Evolutionary conservation across 2,888 invertebrate genomes (phyloP), one percentile per base, ranked within the genome.

Genomic region (Macroteleia sp.): DNA sequence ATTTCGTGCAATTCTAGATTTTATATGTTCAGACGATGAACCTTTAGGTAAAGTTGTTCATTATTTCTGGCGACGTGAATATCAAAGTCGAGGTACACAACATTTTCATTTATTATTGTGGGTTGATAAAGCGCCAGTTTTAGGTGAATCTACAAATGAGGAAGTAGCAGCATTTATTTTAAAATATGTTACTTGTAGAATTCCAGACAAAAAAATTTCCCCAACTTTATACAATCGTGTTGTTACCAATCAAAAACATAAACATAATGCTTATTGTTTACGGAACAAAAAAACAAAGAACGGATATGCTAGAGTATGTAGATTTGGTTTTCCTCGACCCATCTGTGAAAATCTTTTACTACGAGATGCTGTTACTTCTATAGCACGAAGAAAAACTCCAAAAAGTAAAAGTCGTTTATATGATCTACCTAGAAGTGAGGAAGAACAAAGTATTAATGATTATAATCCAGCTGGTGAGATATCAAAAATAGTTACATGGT

Each of bases 101-200:
- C 52, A 52, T 20, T 36, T 82, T 57, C 82, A 86, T 75, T 48
- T 82, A 6, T 67, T 88, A 54, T 74, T 88, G 52, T 88, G 87
- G 87, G 81, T 87, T 1, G 77, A 88, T 75, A 73, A 82, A 71
- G 84, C 83, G 9, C 83, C 85, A 4, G 81, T 82, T n/a, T 73
- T 83, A 16, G 82, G 81, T 46, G 32, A 70, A 39, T 81, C 81
- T 10, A 61, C 16, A 5, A 54, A 39, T 16, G 54, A 54, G 12
- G 39, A 39, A 25, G 39, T 54, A n/a, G 19, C 14, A 82, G 3
- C 62, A 20, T 87, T 86, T 57, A 83, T 86, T 54, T 48, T 52
- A 34, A 75, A 85, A 44, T 80, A 86, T 52, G 75, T 84, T 3
- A 85, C 82, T n/a, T n/a, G n/a, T n/a, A n/a, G n/a, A n/a, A n/a